Evolutionary conservation across 2,888 invertebrate species (phyloP), one percentile per base, ranked within the genome.

Genomic region (Synanthedon myopaeformis): DNA sequence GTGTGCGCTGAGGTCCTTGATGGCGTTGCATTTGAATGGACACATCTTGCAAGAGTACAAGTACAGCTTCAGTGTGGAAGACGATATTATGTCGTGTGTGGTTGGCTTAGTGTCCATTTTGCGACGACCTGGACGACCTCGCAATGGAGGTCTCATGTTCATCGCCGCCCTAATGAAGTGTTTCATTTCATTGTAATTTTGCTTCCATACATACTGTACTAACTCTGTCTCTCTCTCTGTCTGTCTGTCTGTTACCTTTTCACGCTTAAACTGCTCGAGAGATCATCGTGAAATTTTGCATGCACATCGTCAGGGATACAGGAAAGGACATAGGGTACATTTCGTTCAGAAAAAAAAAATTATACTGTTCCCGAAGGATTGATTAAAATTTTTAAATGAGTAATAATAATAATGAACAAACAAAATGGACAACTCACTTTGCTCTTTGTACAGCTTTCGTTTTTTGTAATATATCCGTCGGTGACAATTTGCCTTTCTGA

Each of bases 31-130:
- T 35, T 85, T 84, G 59, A 78, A 88, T 50, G 52, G 64, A 67
- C 88, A 88, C 42, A 73, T 55, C 60, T 87, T 88, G 63, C 88
- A 88, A 3, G 74, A 76, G 60, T 88, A 88, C 4, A 88, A 70
- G 62, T 77, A 88, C 55, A 86, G 70, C 60, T 83, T 84, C 75
- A 88, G 87, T 63, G 76, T 74, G 1, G 88, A 86, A 0, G 82
- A 79, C 0, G 79, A 59, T 0, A 86, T 66, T 0, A 86, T 66
- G 55, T 85, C 64, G 61, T 79, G 75, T 0, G 83, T 75, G 0
- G 82, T 70, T 0, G 84, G 84, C 3, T 82, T 62, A 42, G 71
- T 73, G 0, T 72, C 65, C 11, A 49, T 41, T 1, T 52, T 49
- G 53, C 72, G 72, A 0, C 79, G 72, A 41, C 75, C 72, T 4